Percentiles rank a stretch among this genome's conserved stretches.
phyloP scores from a whole-genome alignment of 2,113 vertebrate genomes.

The Cyanistes caeruleus region DNA sequence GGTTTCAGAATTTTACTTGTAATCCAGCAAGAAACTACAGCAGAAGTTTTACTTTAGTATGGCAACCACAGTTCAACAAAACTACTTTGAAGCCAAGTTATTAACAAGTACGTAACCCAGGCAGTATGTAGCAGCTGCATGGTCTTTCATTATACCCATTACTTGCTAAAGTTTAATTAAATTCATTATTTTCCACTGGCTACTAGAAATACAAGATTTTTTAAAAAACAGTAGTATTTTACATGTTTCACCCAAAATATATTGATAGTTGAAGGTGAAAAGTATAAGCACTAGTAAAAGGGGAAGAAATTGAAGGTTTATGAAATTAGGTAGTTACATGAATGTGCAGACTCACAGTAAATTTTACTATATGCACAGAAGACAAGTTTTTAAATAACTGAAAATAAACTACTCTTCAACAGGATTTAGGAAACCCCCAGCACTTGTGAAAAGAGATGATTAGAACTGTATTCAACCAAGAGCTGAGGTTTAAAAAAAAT shows the following conservation, averaged over 20 bases:
- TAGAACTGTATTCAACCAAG: conserved; percentile 9
- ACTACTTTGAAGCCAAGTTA: accelerated
- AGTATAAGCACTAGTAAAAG: not conserved
- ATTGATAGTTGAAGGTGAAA: not conserved
- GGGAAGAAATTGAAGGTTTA: not conserved
- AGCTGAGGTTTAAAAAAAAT: conserved; percentile 5
- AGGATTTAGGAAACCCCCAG: not conserved
- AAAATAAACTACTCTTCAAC: not conserved
- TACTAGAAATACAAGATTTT: not conserved
- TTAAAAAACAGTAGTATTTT: not conserved
- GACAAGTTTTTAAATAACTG: not conserved
- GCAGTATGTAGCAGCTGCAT: accelerated
- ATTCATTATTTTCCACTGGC: not conserved
- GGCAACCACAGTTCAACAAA: not conserved
- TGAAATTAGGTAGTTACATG: not conserved
- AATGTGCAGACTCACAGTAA: not conserved
- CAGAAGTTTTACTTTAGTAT: not conserved
- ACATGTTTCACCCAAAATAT: not conserved
- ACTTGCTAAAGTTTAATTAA: not conserved
- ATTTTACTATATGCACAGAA: not conserved
- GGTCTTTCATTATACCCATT: not conserved
- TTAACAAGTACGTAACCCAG: not conserved
- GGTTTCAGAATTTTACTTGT: not conserved
- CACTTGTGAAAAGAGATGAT: not conserved
- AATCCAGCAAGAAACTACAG: not conserved